Base-by-base conservation (phyloP, 2,888 invertebrate species). In the Pheosia gnoma region DNA sequence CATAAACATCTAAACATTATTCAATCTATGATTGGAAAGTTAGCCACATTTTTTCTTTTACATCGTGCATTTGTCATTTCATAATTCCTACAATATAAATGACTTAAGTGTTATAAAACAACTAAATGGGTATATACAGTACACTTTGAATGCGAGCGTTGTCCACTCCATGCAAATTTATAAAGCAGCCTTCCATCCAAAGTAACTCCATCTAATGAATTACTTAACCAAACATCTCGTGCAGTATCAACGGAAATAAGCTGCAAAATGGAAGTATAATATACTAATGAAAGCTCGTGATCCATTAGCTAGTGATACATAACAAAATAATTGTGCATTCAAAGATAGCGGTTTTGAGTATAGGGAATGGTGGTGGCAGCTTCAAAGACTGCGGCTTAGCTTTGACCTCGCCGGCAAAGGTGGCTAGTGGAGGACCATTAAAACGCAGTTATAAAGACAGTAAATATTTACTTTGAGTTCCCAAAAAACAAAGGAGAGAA, bases 261-360 rank as follows among this genome's bases (percentile, higher is more conserved):
- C 72, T 65, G 70, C 64, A 54, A 67, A 60, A 71, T 74, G 67
- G 65, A 71, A 73, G 61, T 70, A 67, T 71, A 71, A 72, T 72
- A 60, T 66, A 72, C 70, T 78, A 73, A 76, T 74, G 71, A 58
- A 60, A 47, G 39, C 36, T 11, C 45, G 25, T 41, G 56, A 37
- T 53, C 53, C 56, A 56, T 43, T 52, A 54, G 38, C 13, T 8
- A 54, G 45, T 36, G n/a, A 49, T n/a, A 2, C 58, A 49, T 10
- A 13, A 49, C 25, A 54, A 74, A 36, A 9, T 36, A 25, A 52
- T 13, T 36, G 36, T 13, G 51, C 25, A 56, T 54, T 49, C 55
- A 56, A 56, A 60, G 9, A 43, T 10, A 3, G 9, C 43, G 25
- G 25, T 25, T 25, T 25, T 25, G 25, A 25, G 25, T 25, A 25